These are phyloP conservation scores for Laterallus jamaicensis DNA, from an alignment of 2,113 vertebrate genomes.

Conservation along the genomic window DNA sequence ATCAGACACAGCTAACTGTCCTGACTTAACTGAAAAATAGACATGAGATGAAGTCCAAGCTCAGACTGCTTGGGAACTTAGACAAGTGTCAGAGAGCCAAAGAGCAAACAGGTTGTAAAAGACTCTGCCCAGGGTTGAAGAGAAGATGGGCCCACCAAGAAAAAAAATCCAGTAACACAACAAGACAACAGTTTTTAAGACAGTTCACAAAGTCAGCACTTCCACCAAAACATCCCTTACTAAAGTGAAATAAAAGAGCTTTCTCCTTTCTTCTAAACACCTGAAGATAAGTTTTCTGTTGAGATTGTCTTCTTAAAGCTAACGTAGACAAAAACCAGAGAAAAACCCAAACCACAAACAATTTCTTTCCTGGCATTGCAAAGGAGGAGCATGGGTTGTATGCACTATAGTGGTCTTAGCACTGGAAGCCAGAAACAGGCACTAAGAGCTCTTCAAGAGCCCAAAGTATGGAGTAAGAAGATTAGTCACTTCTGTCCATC, in stretches of 20 bases:
- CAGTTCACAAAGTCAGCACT: background rate
- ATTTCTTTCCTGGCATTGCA: background rate
- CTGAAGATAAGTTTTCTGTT: background rate
- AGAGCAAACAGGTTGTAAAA: background rate
- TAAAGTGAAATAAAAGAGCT: background rate
- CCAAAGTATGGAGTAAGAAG: background rate
- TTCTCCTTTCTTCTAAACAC: background rate
- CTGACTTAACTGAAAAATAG: background rate
- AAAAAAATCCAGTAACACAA: background rate
- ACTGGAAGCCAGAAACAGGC: background rate
- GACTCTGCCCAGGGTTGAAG: background rate
- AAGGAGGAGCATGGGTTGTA: background rate
- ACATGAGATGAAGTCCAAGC: background rate
- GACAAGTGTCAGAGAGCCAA: background rate
- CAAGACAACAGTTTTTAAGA: background rate
- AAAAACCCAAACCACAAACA: background rate
- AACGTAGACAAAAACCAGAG: background rate
- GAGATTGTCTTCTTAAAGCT: background rate
- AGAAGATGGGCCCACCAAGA: background rate
- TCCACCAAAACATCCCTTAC: background rate
- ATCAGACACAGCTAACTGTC: background rate
- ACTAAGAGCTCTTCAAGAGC: background rate
- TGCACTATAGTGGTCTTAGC: background rate
- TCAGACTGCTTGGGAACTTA: background rate
- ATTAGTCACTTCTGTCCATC: background rate